These are phyloP conservation scores for Menura novaehollandiae DNA, from an alignment of 2,113 vertebrate species.

Conservation along the genomic window DNA sequence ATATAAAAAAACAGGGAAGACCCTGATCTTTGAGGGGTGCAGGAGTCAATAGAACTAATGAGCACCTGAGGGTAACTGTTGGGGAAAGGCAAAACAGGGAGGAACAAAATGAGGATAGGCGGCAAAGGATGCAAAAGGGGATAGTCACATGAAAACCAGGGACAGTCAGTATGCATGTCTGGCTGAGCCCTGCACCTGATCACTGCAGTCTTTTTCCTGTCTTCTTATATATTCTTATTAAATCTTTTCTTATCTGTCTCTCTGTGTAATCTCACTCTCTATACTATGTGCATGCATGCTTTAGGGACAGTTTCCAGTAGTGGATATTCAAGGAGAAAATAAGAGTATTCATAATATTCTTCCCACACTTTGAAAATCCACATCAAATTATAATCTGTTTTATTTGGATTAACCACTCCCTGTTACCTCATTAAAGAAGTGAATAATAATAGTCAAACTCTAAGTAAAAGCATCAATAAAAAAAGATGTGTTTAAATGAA, in stretches of 20 bases:
- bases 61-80: too few species aligned
- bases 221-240: neutral
- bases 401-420: neutral
- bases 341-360: neutral
- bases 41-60: neutral
- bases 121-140: neutral
- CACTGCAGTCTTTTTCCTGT: neutral
- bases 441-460: neutral
- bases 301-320: neutral
- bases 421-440: neutral
- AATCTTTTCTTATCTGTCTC: neutral
- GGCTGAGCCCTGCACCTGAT: neutral
- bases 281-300: neutral
- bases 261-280: neutral
- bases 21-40: neutral
- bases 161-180: neutral
- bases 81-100: neutral
- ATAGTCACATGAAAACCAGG: accelerated
- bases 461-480: neutral
- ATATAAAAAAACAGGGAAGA: neutral
- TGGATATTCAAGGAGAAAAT: neutral
- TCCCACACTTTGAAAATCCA: neutral
- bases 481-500: neutral
- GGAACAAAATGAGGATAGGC: neutral
- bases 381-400: neutral